Base-by-base conservation (phyloP, 1,140 invertebrate genomes). In the Macrostomum lignano region DNA sequence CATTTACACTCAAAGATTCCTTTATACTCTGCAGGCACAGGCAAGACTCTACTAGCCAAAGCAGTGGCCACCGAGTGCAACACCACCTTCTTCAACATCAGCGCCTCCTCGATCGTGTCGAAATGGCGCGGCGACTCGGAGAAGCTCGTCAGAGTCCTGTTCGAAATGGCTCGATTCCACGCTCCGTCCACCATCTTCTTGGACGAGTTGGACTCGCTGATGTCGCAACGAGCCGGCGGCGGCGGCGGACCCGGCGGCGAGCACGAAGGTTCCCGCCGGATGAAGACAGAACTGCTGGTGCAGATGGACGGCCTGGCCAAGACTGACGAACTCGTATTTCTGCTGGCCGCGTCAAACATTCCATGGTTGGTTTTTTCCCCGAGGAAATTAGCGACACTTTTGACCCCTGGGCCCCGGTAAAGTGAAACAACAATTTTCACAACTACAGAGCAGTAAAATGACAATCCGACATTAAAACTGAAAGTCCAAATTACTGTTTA, bases 71-170 rank as follows among this genome's bases (percentile, higher is more conserved):
- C 68, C 4, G 74, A 84, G 53, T 72, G 72, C 26, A 61, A 67
- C 21, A 69, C 70, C n/a, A 74, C 74, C 0, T 84, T 86, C 52
- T 81, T 88, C 48, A 86, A 84, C 44, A 69, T 88, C 19, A 74
- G 76, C 0, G 71, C 74, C 22, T 78, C 76, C 40, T 70, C 70
- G 1, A 65, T 88, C 14, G 67, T 82, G 3, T 79, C 74, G 45
- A 88, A 88, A 58, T 88, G 79, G 78, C 61, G 81, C 32, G 81
- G 79, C 0, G 79, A 91, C 43, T 84, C 77, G 0, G 79, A 88
- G 60, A 88, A 84, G 54, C 68, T 82, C 39, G 65, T 82, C 22
- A 68, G 74, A 47, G 72, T 72, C 45, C 32, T 65, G 40, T 62
- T 64, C 50, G 61, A 64, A 39, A 46, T 63, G 43, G 61, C 62